Evolutionary conservation across 2,113 vertebrate genomes (phyloP), one percentile per base, ranked within the genome.

Genomic region (Pseudorasbora parva): DNA sequence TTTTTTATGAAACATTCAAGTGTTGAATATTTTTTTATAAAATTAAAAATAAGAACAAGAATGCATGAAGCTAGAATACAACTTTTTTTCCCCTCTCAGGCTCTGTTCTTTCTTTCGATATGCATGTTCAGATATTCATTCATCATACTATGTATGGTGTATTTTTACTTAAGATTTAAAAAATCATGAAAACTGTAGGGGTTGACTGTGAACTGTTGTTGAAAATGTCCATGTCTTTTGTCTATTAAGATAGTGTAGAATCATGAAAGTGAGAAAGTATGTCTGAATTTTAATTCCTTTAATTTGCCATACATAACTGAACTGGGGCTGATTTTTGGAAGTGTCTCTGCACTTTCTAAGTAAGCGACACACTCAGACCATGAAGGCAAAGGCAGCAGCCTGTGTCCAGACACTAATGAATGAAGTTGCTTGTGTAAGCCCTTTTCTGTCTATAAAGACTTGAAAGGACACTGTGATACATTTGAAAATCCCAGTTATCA

Each of bases 371-470:
- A 76, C 33, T 76, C 74, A 57, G 19, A 14, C 54, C 51, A 37
- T 33, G 47, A 30, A 59, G 11, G 30, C 51, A 37, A 41, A n/a
- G 74, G 41, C 60, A 79, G 59, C 78, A 49, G 78, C 5, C 43
- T 43, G 21, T 79, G 78, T 79, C 59, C 59, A 33, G 15, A 64
- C 78, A 66, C 43, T 66, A 27, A 30, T 79, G 78, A 66, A 66
- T 79, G 60, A 49, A 79, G 17, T 79, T 66, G 59, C 78, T 66
- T 79, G 59, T 66, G 41, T 62, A 66, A 79, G 78, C 59, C 56
- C 43, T 64, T 77, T 78, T 66, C 78, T 66, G 59, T 49, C 59
- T 49, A 66, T n/a, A 79, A 47, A 79, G 25, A 17, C 25, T 12
- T 14, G 25, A 49, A 66, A 79, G 59, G 78, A 66, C 78, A 66